Percentiles rank a stretch among this genome's conserved stretches.
phyloP scores from a whole-genome alignment of 2,888 invertebrate genomes.

The Escarpia spicata region DNA sequence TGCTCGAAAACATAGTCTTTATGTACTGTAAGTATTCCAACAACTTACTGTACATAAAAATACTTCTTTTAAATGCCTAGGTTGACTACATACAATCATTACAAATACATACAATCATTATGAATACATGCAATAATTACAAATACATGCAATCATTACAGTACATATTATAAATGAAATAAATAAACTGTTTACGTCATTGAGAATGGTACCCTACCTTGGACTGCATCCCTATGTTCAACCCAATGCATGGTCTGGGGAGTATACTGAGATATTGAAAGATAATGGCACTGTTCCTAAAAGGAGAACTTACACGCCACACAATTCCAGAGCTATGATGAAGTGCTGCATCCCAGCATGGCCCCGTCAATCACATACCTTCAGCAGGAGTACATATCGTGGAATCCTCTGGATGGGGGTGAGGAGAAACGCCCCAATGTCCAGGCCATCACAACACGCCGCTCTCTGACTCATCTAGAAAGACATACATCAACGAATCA shows the following conservation, averaged over 20 bases:
- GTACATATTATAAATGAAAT: too few relatives aligned
- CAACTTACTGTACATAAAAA: too few relatives aligned
- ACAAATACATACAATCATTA: too few relatives aligned
- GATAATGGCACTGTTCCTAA: neutral
- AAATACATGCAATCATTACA: too few relatives aligned
- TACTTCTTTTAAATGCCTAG: too few relatives aligned
- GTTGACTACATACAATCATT: too few relatives aligned
- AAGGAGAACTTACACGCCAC: neutral
- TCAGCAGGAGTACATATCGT: slow-evolving; percentile 66
- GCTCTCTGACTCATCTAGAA: slow-evolving; percentile 52
- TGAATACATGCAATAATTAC: too few relatives aligned
- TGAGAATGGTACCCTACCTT: neutral
- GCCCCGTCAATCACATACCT: slow-evolving; percentile 49
- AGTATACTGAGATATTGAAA: neutral
- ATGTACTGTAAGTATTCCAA: too few relatives aligned
- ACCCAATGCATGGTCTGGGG: neutral
- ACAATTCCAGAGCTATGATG: neutral
- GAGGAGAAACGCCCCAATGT: slow-evolving; percentile 64
- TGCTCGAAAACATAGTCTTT: too few relatives aligned
- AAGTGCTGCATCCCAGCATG: neutral
- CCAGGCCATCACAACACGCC: slow-evolving; percentile 61
- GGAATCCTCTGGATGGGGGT: slow-evolving; percentile 67
- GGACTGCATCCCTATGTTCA: neutral
- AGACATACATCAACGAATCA: neutral
- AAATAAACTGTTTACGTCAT: too few relatives aligned